phyloP scores from a whole-genome alignment of 2,888 invertebrate genomes.

The Drosophila birchii region DNA sequence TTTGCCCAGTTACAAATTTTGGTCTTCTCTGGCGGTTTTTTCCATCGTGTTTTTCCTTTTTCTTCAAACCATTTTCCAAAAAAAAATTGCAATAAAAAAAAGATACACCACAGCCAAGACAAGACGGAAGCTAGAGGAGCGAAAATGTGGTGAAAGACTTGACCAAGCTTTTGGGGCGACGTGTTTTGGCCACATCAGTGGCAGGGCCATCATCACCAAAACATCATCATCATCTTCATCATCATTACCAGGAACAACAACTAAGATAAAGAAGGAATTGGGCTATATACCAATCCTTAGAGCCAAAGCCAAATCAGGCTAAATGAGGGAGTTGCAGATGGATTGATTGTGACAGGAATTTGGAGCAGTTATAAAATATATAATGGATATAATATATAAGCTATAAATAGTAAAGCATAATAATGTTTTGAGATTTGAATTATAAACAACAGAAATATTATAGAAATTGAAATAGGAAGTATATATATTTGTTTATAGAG shows the following conservation, averaged over 20 bases:
- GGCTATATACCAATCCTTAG: slow-evolving; percentile 26
- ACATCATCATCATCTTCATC: slow-evolving; percentile 27
- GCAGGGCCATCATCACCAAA: slow-evolving; percentile 44
- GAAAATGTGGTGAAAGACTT: slow-evolving; percentile 60
- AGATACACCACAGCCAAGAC: slow-evolving; percentile 29
- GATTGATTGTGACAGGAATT: slow-evolving; percentile 33
- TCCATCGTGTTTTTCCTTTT: slow-evolving; percentile 1
- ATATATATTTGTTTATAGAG: too few species aligned
- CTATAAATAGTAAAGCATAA: background rate
- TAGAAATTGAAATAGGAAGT: too few species aligned
- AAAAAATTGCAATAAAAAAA: slow-evolving; percentile 1
- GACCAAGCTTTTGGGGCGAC: slow-evolving; percentile 57
- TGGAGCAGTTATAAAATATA: background rate
- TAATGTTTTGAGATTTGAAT: background rate
- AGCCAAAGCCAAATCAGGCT: slow-evolving; percentile 27
- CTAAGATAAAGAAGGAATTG: background rate
- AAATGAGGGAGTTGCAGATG: slow-evolving; percentile 24
- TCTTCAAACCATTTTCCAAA: slow-evolving; percentile 15
- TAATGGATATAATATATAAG: background rate
- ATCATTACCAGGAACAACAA: slow-evolving; percentile 16
- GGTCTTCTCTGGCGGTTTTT: slow-evolving; percentile 36
- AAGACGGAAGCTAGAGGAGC: slow-evolving; percentile 41
- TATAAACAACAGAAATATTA: too few species aligned
- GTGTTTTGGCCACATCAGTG: slow-evolving; percentile 53
- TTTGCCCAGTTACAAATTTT: slow-evolving; percentile 67